Percentiles rank a stretch among this genome's conserved stretches.
Evolutionary conservation across 2,797 vertebrate genomes (phyloP).

Genomic region (Lophotriccus pileatus): DNA sequence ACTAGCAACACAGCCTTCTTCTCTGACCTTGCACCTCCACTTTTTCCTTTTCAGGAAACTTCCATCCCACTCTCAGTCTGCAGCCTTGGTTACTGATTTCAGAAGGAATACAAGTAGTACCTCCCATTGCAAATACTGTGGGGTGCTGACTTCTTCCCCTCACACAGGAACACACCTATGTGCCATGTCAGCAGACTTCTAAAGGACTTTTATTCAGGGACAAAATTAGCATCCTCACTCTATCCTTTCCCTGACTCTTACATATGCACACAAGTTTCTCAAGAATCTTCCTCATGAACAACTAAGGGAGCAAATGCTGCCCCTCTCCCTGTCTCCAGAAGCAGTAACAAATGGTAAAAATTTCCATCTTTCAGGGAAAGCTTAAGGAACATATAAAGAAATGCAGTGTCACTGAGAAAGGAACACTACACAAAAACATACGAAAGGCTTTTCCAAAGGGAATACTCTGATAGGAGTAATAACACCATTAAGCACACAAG

Average conservation of each 20-base stretch:
- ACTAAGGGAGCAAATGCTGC: not conserved
- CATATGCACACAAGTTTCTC: not conserved
- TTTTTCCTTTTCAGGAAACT: not conserved
- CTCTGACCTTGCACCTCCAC: not conserved
- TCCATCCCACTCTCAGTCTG: not conserved
- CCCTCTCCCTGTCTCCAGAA: not conserved
- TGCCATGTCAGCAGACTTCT: not conserved
- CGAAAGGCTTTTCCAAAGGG: not conserved
- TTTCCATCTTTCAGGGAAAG: not conserved
- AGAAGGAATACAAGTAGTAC: not conserved
- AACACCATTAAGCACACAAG: rapidly evolving
- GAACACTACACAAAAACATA: not conserved
- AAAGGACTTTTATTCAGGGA: not conserved
- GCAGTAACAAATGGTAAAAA: not conserved
- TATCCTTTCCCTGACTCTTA: not conserved
- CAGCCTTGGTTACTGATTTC: not conserved
- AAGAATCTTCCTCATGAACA: not conserved
- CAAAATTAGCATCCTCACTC: not conserved
- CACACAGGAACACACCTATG: not conserved
- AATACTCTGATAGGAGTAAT: not conserved
- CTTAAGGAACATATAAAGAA: not conserved
- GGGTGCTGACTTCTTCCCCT: not conserved
- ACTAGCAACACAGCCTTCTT: not conserved
- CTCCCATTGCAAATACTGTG: not conserved
- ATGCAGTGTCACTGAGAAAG: not conserved